Evolutionary conservation across 2,888 invertebrate genomes (phyloP).

Genomic region (Phrixothrix hirtus): DNA sequence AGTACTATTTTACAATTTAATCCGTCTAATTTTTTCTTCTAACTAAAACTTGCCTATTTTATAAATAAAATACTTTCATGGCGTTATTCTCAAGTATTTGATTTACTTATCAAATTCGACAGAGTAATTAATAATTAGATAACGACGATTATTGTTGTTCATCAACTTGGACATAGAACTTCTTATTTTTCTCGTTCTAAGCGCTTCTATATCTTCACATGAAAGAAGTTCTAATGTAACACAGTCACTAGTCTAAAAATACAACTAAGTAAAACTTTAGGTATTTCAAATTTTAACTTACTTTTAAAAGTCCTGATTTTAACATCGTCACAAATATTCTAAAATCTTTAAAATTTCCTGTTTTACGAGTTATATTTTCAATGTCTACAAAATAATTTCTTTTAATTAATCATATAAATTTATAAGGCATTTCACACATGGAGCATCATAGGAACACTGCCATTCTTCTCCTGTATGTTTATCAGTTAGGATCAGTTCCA

Average conservation of each 20-base stretch:
- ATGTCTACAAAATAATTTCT: slow-evolving; percentile 56
- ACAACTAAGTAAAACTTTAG: slow-evolving; percentile 7
- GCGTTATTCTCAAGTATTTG: no score
- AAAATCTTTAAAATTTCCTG: slow-evolving; percentile 62
- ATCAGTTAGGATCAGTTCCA: slow-evolving; percentile 58
- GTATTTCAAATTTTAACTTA: slow-evolving; percentile 37
- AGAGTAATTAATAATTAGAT: slow-evolving; percentile 60
- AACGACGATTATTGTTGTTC: slow-evolving; percentile 49
- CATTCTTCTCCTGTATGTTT: slow-evolving; percentile 61
- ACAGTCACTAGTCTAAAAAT: slow-evolving; percentile 58
- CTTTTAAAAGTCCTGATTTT: slow-evolving; percentile 60
- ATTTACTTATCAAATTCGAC: slow-evolving; percentile 61
- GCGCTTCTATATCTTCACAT: slow-evolving; percentile 58
- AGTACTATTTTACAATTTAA: no score
- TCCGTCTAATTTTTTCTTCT: no score
- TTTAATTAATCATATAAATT: no score
- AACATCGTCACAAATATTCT: slow-evolving; percentile 61
- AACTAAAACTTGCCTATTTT: no score
- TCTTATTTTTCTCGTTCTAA: slow-evolving; percentile 54
- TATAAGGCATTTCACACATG: no score
- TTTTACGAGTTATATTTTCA: slow-evolving; percentile 61
- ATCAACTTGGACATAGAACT: slow-evolving; percentile 40
- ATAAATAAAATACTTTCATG: no score
- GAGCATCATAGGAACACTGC: slow-evolving; percentile 59
- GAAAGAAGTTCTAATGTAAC: slow-evolving; percentile 59